phyloP scores from a whole-genome alignment of 64 coral and sea anemone genomes.

The Actinia tenebrosa region DNA sequence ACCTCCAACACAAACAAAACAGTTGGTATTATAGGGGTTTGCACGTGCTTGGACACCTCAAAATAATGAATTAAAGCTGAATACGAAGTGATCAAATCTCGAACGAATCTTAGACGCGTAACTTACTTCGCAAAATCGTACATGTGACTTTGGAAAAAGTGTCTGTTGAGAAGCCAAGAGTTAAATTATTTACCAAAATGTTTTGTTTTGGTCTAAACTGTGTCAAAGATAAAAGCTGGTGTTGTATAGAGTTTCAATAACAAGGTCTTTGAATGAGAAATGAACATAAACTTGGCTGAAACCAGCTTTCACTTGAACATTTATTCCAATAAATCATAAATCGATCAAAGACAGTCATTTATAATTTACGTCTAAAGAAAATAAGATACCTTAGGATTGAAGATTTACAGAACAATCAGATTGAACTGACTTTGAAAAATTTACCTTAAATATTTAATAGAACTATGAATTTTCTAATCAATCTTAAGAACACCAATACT shows the following conservation, averaged over 20 bases:
- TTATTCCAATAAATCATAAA: neutral
- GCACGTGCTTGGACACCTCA: neutral
- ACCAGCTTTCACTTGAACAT: neutral
- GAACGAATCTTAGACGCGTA: neutral
- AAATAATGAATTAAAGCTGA: neutral
- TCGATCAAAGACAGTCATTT: neutral
- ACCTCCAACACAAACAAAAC: neutral
- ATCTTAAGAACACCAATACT: neutral
- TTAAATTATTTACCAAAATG: neutral
- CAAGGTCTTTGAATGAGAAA: neutral
- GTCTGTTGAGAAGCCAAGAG: neutral
- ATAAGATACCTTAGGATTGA: neutral
- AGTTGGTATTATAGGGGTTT: neutral
- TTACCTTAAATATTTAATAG: slow-evolving; percentile 9
- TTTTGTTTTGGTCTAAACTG: neutral
- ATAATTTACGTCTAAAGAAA: slow-evolving; percentile 1
- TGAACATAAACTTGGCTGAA: slow-evolving; percentile 4
- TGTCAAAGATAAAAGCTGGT: neutral
- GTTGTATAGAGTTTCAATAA: neutral
- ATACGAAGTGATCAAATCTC: neutral
- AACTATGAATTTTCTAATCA: slow-evolving; percentile 1
- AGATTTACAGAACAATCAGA: neutral
- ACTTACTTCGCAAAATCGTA: neutral
- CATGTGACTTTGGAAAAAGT: neutral
- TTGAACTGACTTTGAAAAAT: neutral